Evolutionary conservation across 92 coral and sea anemone species (phyloP).

Genomic region (Hydrozoanthus gracilis): DNA sequence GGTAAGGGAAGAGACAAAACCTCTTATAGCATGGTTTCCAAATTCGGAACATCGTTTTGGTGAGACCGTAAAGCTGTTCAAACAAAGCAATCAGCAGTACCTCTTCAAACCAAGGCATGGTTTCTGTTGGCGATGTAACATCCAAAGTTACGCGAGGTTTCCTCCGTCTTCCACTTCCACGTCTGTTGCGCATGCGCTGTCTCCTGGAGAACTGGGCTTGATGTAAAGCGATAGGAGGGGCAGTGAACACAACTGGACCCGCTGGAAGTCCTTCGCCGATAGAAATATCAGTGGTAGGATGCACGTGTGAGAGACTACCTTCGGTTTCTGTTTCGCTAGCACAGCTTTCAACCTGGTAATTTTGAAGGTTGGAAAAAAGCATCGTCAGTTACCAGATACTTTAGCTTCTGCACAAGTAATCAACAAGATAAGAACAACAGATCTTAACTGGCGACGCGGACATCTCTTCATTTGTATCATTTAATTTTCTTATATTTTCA

Average conservation of each 20-base stretch:
- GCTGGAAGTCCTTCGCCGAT: constrained; percentile 42
- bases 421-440: no score
- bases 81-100: constrained; percentile 4
- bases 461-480: no score
- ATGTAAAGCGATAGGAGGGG: constrained; percentile 54
- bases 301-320: background rate
- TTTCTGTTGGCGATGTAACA: constrained; percentile 80
- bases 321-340: background rate
- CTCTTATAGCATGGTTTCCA: background rate
- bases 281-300: constrained; percentile 18
- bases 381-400: background rate
- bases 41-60: no score
- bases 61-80: background rate
- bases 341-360: constrained; percentile 6
- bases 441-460: no score
- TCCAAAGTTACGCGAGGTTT: constrained; percentile 77
- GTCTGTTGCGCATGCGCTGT: constrained; percentile 60
- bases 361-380: background rate
- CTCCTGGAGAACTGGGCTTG: constrained; percentile 58
- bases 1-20: no score
- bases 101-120: constrained; percentile 95
- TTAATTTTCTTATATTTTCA: no score
- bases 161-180: constrained; percentile 64
- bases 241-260: constrained; percentile 50
- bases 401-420: no score